phyloP scores from a whole-genome alignment of 2,113 vertebrate species.

The Tichodroma muraria region DNA sequence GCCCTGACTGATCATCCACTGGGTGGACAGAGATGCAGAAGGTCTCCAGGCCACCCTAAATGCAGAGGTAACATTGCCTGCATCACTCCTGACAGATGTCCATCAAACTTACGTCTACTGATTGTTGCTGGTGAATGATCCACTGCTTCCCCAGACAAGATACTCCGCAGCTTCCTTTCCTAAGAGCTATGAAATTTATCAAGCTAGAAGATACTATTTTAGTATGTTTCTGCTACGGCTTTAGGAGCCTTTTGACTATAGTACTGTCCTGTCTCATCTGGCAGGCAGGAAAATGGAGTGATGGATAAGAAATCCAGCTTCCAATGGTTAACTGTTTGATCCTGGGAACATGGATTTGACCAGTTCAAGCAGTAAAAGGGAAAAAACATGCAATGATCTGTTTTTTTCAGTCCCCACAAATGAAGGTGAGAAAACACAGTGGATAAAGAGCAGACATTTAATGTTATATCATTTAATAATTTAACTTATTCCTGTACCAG shows the following conservation, averaged over 20 bases:
- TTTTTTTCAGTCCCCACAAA: not conserved
- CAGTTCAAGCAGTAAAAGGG: not conserved
- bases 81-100: not conserved
- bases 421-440: not conserved
- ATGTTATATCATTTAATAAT: not conserved
- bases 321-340: not conserved
- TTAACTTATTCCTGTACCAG: not conserved
- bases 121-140: not conserved
- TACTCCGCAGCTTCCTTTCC: not conserved
- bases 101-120: not conserved
- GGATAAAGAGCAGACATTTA: not conserved
- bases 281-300: not conserved
- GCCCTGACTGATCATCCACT: not conserved
- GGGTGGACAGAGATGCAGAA: not conserved
- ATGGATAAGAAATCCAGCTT: not conserved
- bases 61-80: not conserved
- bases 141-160: not conserved
- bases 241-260: not conserved
- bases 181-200: not conserved
- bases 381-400: not conserved
- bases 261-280: not conserved
- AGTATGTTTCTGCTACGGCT: not conserved
- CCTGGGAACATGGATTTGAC: not conserved
- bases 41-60: not conserved
- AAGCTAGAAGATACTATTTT: not conserved